phyloP scores from a whole-genome alignment of 2,797 vertebrate species.

The Leucoraja ocellata region DNA sequence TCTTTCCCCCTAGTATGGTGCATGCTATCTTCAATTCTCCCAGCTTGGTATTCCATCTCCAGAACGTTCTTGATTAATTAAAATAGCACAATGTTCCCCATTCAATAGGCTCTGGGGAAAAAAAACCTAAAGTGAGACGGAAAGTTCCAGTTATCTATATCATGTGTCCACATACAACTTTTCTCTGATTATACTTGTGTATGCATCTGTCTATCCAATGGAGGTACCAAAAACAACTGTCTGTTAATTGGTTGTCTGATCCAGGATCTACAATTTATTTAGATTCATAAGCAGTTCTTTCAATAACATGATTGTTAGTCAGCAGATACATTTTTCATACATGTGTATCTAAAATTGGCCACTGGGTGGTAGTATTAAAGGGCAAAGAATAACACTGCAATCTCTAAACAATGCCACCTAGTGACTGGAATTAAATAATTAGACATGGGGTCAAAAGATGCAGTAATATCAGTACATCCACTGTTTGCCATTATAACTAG shows the following conservation, averaged over 20 bases:
- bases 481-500: no score
- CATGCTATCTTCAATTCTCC: neutral
- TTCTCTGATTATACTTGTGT: neutral
- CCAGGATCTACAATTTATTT: neutral
- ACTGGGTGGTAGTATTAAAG: neutral
- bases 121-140: neutral
- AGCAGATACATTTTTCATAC: neutral
- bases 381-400: neutral
- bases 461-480: no score
- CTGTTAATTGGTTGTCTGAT: neutral
- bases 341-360: neutral
- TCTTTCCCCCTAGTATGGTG: neutral
- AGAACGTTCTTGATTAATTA: neutral
- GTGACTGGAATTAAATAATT: neutral
- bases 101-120: neutral
- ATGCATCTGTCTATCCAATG: neutral
- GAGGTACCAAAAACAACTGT: neutral
- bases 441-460: neutral
- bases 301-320: neutral
- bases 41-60: neutral
- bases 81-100: neutral
- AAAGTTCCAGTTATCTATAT: neutral
- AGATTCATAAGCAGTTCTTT: neutral
- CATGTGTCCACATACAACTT: neutral
- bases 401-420: neutral